Evolutionary conservation across 2,888 invertebrate genomes (phyloP).

Genomic region (Leptopilina drosophilae): DNA sequence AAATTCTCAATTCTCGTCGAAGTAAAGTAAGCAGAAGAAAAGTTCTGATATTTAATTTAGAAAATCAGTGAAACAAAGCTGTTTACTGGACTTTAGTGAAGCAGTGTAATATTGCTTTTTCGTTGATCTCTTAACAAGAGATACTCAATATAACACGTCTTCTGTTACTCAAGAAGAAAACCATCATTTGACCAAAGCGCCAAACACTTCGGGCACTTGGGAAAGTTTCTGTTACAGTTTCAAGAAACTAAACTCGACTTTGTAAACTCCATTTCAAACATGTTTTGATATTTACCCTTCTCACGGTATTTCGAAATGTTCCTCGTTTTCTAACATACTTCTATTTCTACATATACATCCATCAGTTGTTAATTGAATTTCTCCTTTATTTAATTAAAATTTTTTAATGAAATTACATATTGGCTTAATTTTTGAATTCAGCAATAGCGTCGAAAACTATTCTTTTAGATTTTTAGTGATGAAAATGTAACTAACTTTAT

Average conservation of each 20-base stretch:
- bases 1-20: no score
- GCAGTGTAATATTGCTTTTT: slow-evolving; percentile 47
- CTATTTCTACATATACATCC: not conserved
- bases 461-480: no score
- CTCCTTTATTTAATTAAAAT: no score
- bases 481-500: no score
- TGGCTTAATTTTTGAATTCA: no score
- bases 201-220: slow-evolving; percentile 28
- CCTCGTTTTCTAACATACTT: not conserved
- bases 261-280: slow-evolving; percentile 13
- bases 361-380: not conserved
- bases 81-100: no score
- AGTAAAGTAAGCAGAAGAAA: no score
- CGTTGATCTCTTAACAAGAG: slow-evolving; percentile 55
- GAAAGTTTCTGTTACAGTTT: slow-evolving; percentile 26
- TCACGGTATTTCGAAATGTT: not conserved
- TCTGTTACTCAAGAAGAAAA: slow-evolving; percentile 57
- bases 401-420: no score
- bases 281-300: slow-evolving; percentile 3
- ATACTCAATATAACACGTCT: slow-evolving; percentile 70
- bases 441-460: no score
- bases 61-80: no score
- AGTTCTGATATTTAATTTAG: no score
- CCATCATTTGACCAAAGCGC: slow-evolving; percentile 36
- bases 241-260: slow-evolving; percentile 25